Conservation (phyloP, 2,113 vertebrate species). For the Etheostoma spectabile region DNA sequence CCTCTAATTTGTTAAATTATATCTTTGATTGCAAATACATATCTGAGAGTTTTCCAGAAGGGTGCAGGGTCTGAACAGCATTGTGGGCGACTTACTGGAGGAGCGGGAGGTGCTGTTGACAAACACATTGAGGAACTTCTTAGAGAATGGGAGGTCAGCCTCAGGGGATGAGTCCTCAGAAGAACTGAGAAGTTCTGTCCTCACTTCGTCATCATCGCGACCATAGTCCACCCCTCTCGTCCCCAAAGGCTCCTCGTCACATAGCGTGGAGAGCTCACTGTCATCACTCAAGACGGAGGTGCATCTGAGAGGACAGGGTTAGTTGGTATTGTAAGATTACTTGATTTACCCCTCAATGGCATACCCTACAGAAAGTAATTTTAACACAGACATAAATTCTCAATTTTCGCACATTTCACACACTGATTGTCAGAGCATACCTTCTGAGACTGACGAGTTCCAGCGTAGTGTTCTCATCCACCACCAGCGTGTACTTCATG, state of each 20-base stretch:
- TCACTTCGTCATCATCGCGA: slow-evolving; percentile 62
- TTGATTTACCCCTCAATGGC: not conserved
- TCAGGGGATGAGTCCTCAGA: slow-evolving; percentile 94
- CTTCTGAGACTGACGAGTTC: slow-evolving; percentile 95
- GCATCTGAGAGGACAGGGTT: slow-evolving; percentile 77
- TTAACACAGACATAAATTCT: not conserved
- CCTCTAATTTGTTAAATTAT: not conserved
- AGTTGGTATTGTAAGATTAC: not conserved
- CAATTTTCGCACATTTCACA: not conserved
- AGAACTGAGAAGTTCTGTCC: slow-evolving; percentile 81
- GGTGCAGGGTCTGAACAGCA: not conserved
- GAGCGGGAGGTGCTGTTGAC: slow-evolving; percentile 97
- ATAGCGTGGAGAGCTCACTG: slow-evolving; percentile 89
- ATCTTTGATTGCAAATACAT: not conserved
- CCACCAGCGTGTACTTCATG: slow-evolving; percentile 97
- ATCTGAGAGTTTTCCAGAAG: not conserved
- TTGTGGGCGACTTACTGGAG: slow-evolving; percentile 89
- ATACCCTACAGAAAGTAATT: not conserved
- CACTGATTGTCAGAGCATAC: slow-evolving; percentile 37
- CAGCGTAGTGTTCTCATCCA: slow-evolving; percentile 96
- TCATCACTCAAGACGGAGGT: slow-evolving; percentile 91
- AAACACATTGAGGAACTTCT: slow-evolving; percentile 98
- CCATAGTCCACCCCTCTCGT: slow-evolving; percentile 75
- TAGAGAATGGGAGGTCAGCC: slow-evolving; percentile 96
- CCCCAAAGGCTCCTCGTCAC: slow-evolving; percentile 86